Evolutionary conservation across 1,140 invertebrate genomes (phyloP).

Genomic region (Drosophila tani): DNA sequence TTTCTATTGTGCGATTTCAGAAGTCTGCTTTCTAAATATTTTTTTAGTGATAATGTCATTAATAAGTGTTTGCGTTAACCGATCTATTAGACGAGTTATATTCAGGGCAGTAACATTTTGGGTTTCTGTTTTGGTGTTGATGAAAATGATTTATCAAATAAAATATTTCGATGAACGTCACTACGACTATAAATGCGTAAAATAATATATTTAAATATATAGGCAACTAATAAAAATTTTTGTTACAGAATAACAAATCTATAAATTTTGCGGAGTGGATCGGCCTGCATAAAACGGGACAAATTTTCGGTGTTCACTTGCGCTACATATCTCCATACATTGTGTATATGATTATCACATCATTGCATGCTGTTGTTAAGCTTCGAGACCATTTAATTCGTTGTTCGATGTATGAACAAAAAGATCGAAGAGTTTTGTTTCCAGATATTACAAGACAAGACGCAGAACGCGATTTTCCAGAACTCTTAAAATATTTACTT

Average conservation of each 20-base stretch:
- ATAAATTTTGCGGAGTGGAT: slow-evolving; percentile 95
- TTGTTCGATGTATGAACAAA: slow-evolving; percentile 30
- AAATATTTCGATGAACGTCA: slow-evolving; percentile 91
- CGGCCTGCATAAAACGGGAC: slow-evolving; percentile 90
- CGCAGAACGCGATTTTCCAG: slow-evolving; percentile 92
- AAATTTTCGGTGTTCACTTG: slow-evolving; percentile 86
- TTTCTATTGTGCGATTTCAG: slow-evolving; percentile 85
- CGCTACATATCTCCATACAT: slow-evolving; percentile 92
- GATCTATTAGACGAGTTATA: slow-evolving; percentile 89
- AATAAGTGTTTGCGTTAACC: slow-evolving; percentile 89
- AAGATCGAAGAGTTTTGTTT: slow-evolving; percentile 91
- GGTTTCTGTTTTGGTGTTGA: slow-evolving; percentile 92
- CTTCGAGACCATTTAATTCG: slow-evolving; percentile 93
- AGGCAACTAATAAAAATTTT: not conserved
- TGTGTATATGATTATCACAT: slow-evolving; percentile 92
- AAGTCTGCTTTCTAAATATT: slow-evolving; percentile 86
- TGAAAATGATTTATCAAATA: slow-evolving; percentile 98
- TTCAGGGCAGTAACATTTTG: slow-evolving; percentile 92
- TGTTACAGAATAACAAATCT: slow-evolving; percentile 61
- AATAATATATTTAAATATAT: not conserved
- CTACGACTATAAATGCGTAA: slow-evolving; percentile 64
- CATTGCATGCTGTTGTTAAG: slow-evolving; percentile 93
- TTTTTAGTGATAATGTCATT: slow-evolving; percentile 91
- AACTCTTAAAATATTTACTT: slow-evolving; percentile 94
- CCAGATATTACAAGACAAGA: slow-evolving; percentile 90